A percentile compares a stretch with the other conserved stretches of the same genome.
phyloP scores from a whole-genome alignment of 2,113 vertebrate species.

The Pygoscelis adeliae region DNA sequence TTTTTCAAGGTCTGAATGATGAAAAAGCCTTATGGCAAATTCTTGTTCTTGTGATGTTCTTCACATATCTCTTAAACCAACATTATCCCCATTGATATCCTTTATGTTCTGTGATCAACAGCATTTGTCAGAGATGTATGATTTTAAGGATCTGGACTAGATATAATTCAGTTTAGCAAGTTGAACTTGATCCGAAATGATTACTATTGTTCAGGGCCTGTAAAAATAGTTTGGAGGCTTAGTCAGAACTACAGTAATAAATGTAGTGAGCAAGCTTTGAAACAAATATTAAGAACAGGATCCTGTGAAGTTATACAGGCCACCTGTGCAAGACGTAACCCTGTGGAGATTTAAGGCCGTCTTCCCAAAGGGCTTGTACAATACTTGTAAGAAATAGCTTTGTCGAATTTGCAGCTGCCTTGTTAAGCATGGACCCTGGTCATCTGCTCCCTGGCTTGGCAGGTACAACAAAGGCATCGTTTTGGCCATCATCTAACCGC shows the following conservation, averaged over 20 bases:
- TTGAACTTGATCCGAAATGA: conserved; percentile 48
- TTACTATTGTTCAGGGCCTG: conserved; percentile 30
- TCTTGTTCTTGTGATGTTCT: background rate
- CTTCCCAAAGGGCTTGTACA: background rate
- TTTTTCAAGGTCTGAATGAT: background rate
- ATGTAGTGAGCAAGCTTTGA: conserved; percentile 43
- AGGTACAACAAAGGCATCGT: background rate
- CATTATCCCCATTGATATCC: background rate
- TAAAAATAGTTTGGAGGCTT: conserved; percentile 69
- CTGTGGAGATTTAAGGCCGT: conserved; percentile 31
- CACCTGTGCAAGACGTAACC: conserved; percentile 45
- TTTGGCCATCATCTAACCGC: background rate
- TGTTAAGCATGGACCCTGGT: background rate
- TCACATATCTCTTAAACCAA: background rate
- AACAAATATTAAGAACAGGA: conserved; percentile 32
- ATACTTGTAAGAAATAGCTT: background rate
- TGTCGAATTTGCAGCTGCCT: conserved; percentile 33
- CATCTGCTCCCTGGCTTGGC: background rate
- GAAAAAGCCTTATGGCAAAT: background rate
- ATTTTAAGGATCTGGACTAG: background rate
- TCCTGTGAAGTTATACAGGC: conserved; percentile 35
- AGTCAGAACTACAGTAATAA: conserved; percentile 67
- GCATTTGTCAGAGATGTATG: background rate
- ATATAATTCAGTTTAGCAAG: conserved; percentile 29
- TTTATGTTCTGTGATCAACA: background rate